phyloP scores from a whole-genome alignment of 2,113 vertebrate species.

The Cynoglossus semilaevis region DNA sequence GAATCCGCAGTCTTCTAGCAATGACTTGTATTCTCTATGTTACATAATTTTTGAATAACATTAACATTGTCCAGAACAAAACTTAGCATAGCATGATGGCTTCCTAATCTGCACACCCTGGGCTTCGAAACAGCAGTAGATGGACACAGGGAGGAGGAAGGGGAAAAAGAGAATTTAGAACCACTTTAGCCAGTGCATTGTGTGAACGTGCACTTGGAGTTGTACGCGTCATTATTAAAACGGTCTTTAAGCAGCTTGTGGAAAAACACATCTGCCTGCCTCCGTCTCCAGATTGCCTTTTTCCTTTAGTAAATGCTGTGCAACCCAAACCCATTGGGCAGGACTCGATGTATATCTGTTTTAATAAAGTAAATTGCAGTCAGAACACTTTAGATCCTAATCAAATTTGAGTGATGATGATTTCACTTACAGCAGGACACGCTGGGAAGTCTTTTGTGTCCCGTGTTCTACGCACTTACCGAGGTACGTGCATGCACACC shows the following conservation, averaged over 20 bases:
- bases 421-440: slow-evolving; percentile 45
- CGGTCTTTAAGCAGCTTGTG: slow-evolving; percentile 64
- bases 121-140: no score
- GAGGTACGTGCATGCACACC: not conserved
- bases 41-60: no score
- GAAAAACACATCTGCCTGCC: slow-evolving; percentile 44
- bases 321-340: slow-evolving; percentile 23
- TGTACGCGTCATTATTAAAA: slow-evolving; percentile 55
- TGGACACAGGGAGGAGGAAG: no score
- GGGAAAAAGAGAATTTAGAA: no score
- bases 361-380: slow-evolving; percentile 65
- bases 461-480: slow-evolving; percentile 12
- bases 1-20: no score
- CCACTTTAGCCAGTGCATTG: slow-evolving; percentile 15
- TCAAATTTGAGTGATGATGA: slow-evolving; percentile 64
- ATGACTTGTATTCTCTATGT: no score
- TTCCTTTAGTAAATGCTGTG: slow-evolving; percentile 21
- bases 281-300: slow-evolving; percentile 19
- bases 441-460: slow-evolving; percentile 55
- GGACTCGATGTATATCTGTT: slow-evolving; percentile 36
- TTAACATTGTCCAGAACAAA: no score
- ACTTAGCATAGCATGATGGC: no score
- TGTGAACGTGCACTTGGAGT: slow-evolving; percentile 40
- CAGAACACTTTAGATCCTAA: slow-evolving; percentile 61
- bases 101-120: no score